Base-by-base conservation (phyloP, 2,888 invertebrate genomes). In the Pediacus dermestoides region DNA sequence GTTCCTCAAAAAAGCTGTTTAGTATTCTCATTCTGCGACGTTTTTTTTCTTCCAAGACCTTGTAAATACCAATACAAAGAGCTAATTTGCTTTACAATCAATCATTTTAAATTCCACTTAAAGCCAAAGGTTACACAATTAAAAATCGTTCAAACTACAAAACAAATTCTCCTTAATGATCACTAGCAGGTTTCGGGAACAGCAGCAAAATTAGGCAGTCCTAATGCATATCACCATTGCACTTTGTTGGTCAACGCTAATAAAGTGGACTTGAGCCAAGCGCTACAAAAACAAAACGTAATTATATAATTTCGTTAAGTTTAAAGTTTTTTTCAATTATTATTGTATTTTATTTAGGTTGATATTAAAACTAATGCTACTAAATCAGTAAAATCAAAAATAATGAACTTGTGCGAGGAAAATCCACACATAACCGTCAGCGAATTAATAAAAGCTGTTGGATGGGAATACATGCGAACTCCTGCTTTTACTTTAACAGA, bases 171-270 rank as follows among this genome's bases (percentile, higher is more conserved):
- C 45, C 59, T 55, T 52, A 56, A 58, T 42, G 30, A 35, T 34
- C 38, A 27, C 48, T 55, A 54, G 55, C 62, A 95, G 92, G 79
- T 97, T 55, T 96, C 96, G 56, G 97, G 95, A 53, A 94, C 94
- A 32, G 95, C 97, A 31, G 87, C 95, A 1, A 93, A 93, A 72
- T 73, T 96, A 40, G 91, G 91, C 41, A 78, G 83, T 50, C 78
- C 84, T 6, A 85, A 85, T 61, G 88, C 91, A n/a, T 99, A 97
- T 73, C 97, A 99, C 67, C 97, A 97, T 70, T 94, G 94, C 70
- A 97, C 97, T 2, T 77, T 99, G 51, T 76, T 96, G 65, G 87
- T 95, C 44, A 81, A 88, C 61, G 87, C 87, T 46, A 84, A 92
- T 65, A 87, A 88, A 70, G 68, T 77, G 48, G 77, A 81, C 65